Conservation (phyloP, 2,113 vertebrate species). For the Lasiurus cinereus region DNA sequence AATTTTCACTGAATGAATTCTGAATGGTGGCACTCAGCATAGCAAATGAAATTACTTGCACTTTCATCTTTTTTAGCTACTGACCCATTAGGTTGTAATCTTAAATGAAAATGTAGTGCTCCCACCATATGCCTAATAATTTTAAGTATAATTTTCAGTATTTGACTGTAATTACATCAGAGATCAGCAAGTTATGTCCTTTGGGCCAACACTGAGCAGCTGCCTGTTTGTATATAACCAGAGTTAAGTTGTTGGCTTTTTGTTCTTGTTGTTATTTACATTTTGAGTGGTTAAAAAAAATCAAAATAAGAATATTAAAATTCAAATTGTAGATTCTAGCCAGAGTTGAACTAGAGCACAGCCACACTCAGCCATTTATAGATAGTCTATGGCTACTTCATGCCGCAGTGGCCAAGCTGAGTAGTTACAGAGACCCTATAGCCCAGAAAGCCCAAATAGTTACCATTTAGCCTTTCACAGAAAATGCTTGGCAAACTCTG, state of each 20-base stretch:
- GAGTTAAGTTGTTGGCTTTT: not conserved
- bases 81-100: constrained; percentile 26
- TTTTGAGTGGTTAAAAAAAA: not conserved
- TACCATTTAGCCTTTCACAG: not conserved
- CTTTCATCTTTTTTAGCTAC: constrained; percentile 15
- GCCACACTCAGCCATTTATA: not conserved
- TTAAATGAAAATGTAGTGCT: constrained; percentile 33
- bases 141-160: constrained; percentile 12
- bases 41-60: constrained; percentile 31
- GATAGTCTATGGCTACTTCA: not conserved
- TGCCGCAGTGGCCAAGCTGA: not conserved
- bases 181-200: not conserved
- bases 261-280: not conserved
- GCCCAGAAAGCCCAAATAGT: not conserved
- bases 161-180: constrained; percentile 3
- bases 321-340: not conserved
- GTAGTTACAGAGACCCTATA: not conserved
- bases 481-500: not conserved
- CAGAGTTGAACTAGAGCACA: not conserved
- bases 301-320: constrained; percentile 11
- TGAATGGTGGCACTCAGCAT: not conserved
- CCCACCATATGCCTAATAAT: not conserved
- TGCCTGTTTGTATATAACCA: not conserved
- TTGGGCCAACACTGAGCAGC: not conserved
- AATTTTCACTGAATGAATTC: constrained; percentile 63